Percentiles rank a stretch among this genome's conserved stretches.
phyloP scores from a whole-genome alignment of 2,888 invertebrate genomes.

The Tiliacea aurago region DNA sequence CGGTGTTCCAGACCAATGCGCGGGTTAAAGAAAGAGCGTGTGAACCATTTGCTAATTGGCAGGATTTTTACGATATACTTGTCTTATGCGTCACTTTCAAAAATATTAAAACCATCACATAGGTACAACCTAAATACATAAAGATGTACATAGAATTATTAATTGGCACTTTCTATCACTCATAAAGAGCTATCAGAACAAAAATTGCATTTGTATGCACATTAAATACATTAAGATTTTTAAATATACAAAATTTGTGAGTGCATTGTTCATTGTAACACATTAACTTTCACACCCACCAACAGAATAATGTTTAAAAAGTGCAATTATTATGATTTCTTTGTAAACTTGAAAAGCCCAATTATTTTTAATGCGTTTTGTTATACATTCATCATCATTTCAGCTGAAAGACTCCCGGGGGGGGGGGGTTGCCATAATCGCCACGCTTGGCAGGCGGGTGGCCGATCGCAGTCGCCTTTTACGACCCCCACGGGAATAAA shows the following conservation, averaged over 20 bases:
- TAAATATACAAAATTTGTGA: conserved; percentile 13
- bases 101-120: conserved; percentile 9
- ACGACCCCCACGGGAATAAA: no score
- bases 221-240: conserved; percentile 30
- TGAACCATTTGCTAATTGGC: no score
- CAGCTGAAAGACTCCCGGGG: no score
- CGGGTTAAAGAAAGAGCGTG: no score
- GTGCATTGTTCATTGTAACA: conserved; percentile 14
- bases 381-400: no score
- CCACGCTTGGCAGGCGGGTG: no score
- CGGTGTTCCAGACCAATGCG: no score
- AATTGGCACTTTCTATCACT: conserved; percentile 42
- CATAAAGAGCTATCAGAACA: conserved; percentile 12
- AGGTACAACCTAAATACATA: conserved; percentile 39
- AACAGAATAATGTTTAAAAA: conserved; percentile 11
- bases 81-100: neutral
- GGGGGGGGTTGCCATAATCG: no score
- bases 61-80: neutral
- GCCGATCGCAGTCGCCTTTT: no score
- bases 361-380: no score
- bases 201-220: conserved; percentile 49
- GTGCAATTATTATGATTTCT: neutral
- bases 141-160: conserved; percentile 29
- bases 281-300: conserved; percentile 36
- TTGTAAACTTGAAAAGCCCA: neutral